phyloP scores from a whole-genome alignment of 2,888 invertebrate genomes.

The Parnassius glacialis region DNA sequence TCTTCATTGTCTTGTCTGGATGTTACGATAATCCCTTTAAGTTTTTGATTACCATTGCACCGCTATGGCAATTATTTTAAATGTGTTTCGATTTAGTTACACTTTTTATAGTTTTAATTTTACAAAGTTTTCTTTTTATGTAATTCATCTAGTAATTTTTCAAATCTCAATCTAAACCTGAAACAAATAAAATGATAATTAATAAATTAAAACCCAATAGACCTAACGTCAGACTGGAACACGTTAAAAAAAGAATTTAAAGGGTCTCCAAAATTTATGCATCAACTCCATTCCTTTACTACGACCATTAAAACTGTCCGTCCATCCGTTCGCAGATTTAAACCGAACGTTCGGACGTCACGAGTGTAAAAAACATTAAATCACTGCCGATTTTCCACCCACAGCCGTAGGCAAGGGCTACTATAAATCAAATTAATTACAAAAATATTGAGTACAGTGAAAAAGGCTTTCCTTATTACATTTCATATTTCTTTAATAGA shows the following conservation, averaged over 20 bases:
- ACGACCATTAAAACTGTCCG: slow-evolving; percentile 69
- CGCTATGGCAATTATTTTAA: too few species aligned
- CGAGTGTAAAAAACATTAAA: slow-evolving; percentile 65
- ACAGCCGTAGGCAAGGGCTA: slow-evolving; percentile 27
- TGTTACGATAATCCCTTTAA: too few species aligned
- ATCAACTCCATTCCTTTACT: slow-evolving; percentile 61
- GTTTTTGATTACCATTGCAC: too few species aligned
- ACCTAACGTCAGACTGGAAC: slow-evolving; percentile 39
- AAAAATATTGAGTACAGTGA: too few species aligned
- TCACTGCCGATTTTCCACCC: slow-evolving; percentile 62
- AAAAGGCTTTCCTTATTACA: too few species aligned
- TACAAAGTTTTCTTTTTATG: too few species aligned
- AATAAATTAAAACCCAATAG: slow-evolving; percentile 60
- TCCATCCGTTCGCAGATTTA: slow-evolving; percentile 68
- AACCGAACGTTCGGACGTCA: slow-evolving; percentile 61
- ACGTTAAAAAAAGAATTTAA: slow-evolving; percentile 55
- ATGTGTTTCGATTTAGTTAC: too few species aligned
- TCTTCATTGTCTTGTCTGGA: too few species aligned
- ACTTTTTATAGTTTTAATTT: too few species aligned
- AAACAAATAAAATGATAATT: slow-evolving; percentile 17
- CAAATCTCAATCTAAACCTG: too few species aligned
- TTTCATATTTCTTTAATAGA: too few species aligned
- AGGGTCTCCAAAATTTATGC: slow-evolving; percentile 60
- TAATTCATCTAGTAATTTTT: too few species aligned
- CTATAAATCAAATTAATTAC: background rate